Conservation (phyloP, 1,140 invertebrate species). For the Diorhabda elongata region DNA sequence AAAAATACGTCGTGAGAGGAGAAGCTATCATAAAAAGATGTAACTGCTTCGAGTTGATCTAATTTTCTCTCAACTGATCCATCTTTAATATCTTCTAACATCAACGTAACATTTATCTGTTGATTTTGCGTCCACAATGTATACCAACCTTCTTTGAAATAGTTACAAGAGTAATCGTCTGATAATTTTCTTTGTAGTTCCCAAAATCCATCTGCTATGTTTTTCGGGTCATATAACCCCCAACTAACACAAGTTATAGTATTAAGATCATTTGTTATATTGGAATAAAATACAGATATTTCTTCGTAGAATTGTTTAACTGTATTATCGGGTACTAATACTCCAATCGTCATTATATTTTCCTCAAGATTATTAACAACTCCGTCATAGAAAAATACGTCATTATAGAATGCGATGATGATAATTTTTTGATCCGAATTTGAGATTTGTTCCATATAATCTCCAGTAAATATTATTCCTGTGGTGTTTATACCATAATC, state of each 20-base stretch:
- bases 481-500: too few relatives aligned
- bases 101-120: background rate
- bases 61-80: background rate
- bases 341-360: too few relatives aligned
- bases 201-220: background rate
- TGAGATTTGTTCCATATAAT: too few relatives aligned
- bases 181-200: background rate
- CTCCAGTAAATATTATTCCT: too few relatives aligned
- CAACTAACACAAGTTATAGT: background rate
- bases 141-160: constrained; percentile 4
- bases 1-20: background rate
- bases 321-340: too few relatives aligned
- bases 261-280: too few relatives aligned
- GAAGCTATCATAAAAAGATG: background rate
- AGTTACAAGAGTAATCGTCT: background rate
- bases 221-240: background rate
- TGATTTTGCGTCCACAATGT: background rate
- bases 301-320: too few relatives aligned
- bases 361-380: too few relatives aligned
- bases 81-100: background rate
- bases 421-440: too few relatives aligned
- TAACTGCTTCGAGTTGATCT: background rate
- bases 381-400: too few relatives aligned
- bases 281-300: too few relatives aligned
- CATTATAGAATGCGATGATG: too few relatives aligned